These are phyloP conservation scores for Psephotus haematonotus DNA, from an alignment of 2,113 vertebrate genomes.

Conservation along the genomic window DNA sequence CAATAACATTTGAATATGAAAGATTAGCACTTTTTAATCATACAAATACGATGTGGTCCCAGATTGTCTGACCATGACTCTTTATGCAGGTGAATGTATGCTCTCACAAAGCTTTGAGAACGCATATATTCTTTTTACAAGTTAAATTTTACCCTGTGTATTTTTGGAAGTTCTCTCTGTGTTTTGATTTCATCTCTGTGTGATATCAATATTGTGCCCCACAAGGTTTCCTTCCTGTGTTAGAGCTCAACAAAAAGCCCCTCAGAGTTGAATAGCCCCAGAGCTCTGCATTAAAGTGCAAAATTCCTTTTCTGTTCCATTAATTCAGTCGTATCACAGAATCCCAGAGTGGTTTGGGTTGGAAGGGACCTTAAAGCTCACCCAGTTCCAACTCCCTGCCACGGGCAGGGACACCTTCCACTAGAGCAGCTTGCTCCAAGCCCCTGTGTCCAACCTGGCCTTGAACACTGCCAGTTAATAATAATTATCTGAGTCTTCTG, in stretches of 20 bases:
- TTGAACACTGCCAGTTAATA: not conserved
- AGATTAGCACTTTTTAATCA: not conserved
- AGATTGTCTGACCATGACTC: not conserved
- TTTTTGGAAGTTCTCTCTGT: not conserved
- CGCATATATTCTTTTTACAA: not conserved
- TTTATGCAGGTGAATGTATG: not conserved
- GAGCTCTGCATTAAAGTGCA: not conserved
- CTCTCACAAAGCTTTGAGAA: not conserved
- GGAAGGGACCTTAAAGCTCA: not conserved
- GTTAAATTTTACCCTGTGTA: not conserved
- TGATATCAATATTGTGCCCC: not conserved
- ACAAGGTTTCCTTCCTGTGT: not conserved
- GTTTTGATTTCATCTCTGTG: not conserved
- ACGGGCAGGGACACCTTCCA: not conserved
- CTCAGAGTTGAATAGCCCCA: not conserved
- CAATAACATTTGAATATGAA: not conserved
- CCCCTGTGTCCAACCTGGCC: not conserved
- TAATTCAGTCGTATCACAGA: not conserved
- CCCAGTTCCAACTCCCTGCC: not conserved
- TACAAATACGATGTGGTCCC: not conserved
- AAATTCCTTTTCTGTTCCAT: not conserved
- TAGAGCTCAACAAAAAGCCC: not conserved
- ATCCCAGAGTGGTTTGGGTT: not conserved
- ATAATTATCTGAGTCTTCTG: not conserved
- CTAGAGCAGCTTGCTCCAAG: not conserved